phyloP scores from a whole-genome alignment of 2,113 vertebrate species.

The Agapornis roseicollis region DNA sequence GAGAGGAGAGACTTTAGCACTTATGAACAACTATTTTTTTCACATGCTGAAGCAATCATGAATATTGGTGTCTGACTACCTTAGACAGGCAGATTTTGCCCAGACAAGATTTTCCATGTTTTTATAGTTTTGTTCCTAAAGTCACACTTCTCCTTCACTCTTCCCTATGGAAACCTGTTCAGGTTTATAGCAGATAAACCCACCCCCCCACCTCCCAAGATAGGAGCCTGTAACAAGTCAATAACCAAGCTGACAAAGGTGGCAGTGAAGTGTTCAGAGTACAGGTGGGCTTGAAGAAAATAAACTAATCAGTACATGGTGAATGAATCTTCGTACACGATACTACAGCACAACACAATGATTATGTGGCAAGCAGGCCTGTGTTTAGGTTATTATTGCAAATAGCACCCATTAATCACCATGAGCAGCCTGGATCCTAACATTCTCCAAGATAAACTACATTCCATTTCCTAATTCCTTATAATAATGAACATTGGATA shows the following conservation, averaged over 20 bases:
- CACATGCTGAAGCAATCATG: background rate
- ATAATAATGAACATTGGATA: background rate
- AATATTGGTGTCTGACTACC: background rate
- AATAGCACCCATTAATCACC: background rate
- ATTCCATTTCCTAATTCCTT: background rate
- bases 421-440: background rate
- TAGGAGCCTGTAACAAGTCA: background rate
- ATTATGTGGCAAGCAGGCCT: background rate
- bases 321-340: background rate
- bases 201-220: background rate
- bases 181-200: background rate
- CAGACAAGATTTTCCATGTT: background rate
- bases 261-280: background rate
- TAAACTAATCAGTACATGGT: too few relatives aligned
- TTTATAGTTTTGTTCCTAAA: background rate
- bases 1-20: background rate
- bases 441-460: background rate
- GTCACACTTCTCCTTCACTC: background rate
- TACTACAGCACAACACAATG: background rate
- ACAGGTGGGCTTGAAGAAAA: background rate
- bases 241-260: background rate
- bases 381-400: background rate
- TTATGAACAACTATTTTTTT: background rate
- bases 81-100: background rate
- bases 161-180: background rate